phyloP scores from a whole-genome alignment of 2,797 vertebrate genomes.

The Erpetoichthys calabaricus region DNA sequence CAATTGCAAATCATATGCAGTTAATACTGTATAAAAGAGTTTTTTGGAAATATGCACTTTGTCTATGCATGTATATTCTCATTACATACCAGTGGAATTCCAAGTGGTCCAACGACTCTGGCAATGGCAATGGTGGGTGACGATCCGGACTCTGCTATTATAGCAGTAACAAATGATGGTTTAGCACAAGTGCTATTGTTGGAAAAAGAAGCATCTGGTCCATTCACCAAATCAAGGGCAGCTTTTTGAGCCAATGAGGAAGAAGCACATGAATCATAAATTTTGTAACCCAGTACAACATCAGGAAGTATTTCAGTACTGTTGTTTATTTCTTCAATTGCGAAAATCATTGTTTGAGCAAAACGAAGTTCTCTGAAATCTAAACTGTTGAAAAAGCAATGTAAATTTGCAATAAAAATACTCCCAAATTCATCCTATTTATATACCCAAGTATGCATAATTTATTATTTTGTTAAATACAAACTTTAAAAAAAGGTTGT shows the following conservation, averaged over 20 bases:
- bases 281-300: slow-evolving; percentile 30
- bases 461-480: no score
- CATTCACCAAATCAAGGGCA: slow-evolving; percentile 29
- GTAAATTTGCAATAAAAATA: no score
- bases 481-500: no score
- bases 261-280: slow-evolving; percentile 33
- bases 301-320: slow-evolving; percentile 30
- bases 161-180: not conserved
- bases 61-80: not conserved
- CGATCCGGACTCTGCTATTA: no score
- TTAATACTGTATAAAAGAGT: no score
- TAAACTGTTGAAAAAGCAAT: slow-evolving; percentile 12
- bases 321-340: slow-evolving; percentile 39
- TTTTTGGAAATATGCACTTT: no score
- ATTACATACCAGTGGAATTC: slow-evolving; percentile 34
- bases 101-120: slow-evolving; percentile 21
- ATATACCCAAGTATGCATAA: no score
- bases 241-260: slow-evolving; percentile 24
- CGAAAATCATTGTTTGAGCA: slow-evolving; percentile 30
- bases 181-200: slow-evolving; percentile 15
- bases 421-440: no score
- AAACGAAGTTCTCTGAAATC: slow-evolving; percentile 27
- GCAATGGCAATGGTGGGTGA: no score
- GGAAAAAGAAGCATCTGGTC: slow-evolving; percentile 19
- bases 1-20: no score